Evolutionary conservation across 2,797 vertebrate genomes (phyloP).

Genomic region (Antennarius maculatus): DNA sequence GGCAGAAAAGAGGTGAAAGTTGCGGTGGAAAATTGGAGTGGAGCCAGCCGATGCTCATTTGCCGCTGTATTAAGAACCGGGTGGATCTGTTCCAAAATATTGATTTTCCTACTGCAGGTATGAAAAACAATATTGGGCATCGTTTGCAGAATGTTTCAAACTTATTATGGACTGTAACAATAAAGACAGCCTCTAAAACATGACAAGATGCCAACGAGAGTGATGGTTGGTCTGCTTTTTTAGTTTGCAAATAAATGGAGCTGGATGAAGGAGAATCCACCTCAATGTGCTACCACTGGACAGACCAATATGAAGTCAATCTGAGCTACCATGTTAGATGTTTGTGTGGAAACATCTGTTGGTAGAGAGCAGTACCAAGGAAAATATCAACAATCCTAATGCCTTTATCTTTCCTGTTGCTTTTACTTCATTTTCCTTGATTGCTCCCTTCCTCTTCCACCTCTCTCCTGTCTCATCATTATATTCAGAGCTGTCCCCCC

Average conservation of each 20-base stretch:
- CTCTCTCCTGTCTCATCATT: slow-evolving; percentile 42
- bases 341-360: slow-evolving; percentile 18
- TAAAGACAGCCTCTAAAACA: slow-evolving; percentile 54
- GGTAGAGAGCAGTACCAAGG: slow-evolving; percentile 9
- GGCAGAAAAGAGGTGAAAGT: slow-evolving; percentile 41
- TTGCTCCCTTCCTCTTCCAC: slow-evolving; percentile 18
- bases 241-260: slow-evolving; percentile 36
- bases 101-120: slow-evolving; percentile 70
- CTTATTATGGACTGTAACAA: slow-evolving; percentile 64
- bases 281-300: slow-evolving; percentile 32
- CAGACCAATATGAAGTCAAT: slow-evolving; percentile 24
- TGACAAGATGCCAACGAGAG: slow-evolving; percentile 54
- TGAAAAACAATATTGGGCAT: slow-evolving; percentile 65
- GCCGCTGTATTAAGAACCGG: slow-evolving; percentile 64
- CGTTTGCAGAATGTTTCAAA: slow-evolving; percentile 56
- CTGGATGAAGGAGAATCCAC: slow-evolving; percentile 16
- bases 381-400: slow-evolving; percentile 12
- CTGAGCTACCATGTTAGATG: slow-evolving; percentile 11
- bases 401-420: slow-evolving; percentile 11
- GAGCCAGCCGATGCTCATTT: slow-evolving; percentile 70
- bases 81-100: slow-evolving; percentile 65
- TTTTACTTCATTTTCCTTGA: slow-evolving; percentile 18
- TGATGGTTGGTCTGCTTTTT: slow-evolving; percentile 4
- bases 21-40: slow-evolving; percentile 39
- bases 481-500: slow-evolving; percentile 26